These are phyloP conservation scores for Amphimallon solstitiale DNA, from an alignment of 2,888 invertebrate species.

Conservation along the genomic window DNA sequence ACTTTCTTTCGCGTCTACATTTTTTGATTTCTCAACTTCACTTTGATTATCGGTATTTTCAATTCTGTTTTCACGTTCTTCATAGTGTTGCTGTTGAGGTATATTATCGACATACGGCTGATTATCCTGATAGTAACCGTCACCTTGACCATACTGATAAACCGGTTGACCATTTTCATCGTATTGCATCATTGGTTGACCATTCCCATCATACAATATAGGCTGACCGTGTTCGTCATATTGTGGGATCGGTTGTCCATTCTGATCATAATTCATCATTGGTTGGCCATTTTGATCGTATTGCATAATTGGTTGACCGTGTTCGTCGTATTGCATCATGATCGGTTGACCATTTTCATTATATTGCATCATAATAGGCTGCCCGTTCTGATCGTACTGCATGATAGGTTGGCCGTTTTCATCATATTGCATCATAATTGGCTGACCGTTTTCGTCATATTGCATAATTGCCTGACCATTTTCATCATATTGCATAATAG, in stretches of 20 bases:
- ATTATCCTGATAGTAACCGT: constrained; percentile 22
- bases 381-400: constrained; percentile 45
- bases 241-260: constrained; percentile 33
- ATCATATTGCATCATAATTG: constrained; percentile 43
- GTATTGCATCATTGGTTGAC: constrained; percentile 45
- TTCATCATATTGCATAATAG: constrained; percentile 45
- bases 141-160: constrained; percentile 36
- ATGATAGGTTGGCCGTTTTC: constrained; percentile 36
- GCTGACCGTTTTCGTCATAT: constrained; percentile 44
- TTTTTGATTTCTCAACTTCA: background rate
- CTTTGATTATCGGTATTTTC: background rate
- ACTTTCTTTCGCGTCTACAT: no score
- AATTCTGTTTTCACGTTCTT: constrained; percentile 10
- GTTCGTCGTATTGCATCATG: constrained; percentile 40
- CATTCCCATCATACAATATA: constrained; percentile 48
- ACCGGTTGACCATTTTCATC: constrained; percentile 44
- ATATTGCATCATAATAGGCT: constrained; percentile 41
- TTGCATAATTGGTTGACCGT: constrained; percentile 42
- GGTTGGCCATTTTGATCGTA: constrained; percentile 42
- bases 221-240: constrained; percentile 50
- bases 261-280: constrained; percentile 45
- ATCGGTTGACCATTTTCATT: constrained; percentile 42
- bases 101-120: constrained; percentile 16
- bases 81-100: constrained; percentile 26
- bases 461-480: constrained; percentile 44